Percentiles rank a stretch among this genome's conserved stretches.
Evolutionary conservation across 2,888 invertebrate genomes (phyloP).

Genomic region (Acanthoscelides obtectus): DNA sequence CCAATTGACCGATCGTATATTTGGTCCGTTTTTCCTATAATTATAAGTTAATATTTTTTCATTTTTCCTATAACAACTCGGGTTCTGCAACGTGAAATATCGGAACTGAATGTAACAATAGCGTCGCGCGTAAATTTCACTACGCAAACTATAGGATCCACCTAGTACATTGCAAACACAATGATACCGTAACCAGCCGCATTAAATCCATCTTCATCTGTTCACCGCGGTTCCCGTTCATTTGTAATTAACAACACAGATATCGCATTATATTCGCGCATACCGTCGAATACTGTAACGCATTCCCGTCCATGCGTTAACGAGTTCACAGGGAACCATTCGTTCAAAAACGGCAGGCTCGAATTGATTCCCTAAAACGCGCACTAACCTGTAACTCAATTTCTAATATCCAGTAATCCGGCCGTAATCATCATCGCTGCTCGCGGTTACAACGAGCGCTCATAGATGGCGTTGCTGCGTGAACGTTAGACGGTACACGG

Average conservation of each 20-base stretch:
- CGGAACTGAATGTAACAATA: too few species aligned
- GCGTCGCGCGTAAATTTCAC: too few species aligned
- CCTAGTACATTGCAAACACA: neutral
- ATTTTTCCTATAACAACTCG: too few species aligned
- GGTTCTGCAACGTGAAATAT: too few species aligned
- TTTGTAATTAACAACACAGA: neutral
- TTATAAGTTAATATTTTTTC: too few species aligned
- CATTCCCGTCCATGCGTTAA: neutral
- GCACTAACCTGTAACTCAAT: neutral
- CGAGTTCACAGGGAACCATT: neutral
- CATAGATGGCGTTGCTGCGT: neutral
- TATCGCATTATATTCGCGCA: neutral
- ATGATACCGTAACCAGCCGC: neutral
- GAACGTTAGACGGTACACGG: neutral
- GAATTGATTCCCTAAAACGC: neutral
- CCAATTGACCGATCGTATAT: too few species aligned
- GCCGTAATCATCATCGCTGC: neutral
- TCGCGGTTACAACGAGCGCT: neutral
- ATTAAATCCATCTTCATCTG: neutral
- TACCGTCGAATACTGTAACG: neutral
- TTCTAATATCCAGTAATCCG: neutral
- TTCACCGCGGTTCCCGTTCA: neutral
- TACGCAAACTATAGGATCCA: too few species aligned
- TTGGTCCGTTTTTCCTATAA: too few species aligned
- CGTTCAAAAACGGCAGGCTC: neutral